Evolutionary conservation across 2,888 invertebrate species (phyloP).

Genomic region (Alentia gelatinosa): DNA sequence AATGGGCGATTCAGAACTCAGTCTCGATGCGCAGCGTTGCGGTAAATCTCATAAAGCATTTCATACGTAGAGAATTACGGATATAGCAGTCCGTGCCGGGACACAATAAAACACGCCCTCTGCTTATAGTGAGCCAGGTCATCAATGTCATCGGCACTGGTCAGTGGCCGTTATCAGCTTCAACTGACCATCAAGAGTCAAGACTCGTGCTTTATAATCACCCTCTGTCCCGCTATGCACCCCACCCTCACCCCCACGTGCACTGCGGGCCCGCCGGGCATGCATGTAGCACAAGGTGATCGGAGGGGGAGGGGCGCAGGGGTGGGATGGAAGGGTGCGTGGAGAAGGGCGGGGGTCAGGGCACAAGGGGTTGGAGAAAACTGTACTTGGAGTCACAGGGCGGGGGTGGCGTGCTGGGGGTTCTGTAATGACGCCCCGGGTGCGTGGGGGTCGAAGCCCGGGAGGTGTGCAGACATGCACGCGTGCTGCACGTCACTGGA

Average conservation of each 20-base stretch:
- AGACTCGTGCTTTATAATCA: not conserved
- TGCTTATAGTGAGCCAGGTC: not conserved
- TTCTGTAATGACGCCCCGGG: not conserved
- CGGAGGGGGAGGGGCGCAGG: not conserved
- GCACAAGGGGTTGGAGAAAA: not conserved
- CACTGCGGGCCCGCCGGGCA: not conserved
- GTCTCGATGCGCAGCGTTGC: not conserved
- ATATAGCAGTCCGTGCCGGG: not conserved
- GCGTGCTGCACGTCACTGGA: not conserved
- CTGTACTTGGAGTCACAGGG: not conserved
- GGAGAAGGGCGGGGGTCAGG: not conserved
- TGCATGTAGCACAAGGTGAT: not conserved
- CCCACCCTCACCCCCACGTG: not conserved
- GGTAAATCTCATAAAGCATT: slow-evolving; percentile 14
- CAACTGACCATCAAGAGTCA: not conserved
- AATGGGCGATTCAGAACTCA: not conserved
- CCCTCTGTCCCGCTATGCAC: slow-evolving; percentile 3
- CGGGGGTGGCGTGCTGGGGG: not conserved
- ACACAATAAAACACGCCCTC: not conserved
- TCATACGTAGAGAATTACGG: not conserved
- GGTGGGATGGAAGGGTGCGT: not conserved
- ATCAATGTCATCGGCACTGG: not conserved
- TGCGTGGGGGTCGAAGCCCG: not conserved
- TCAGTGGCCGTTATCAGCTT: not conserved
- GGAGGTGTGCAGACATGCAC: not conserved